Evolutionary conservation across 2,888 invertebrate species (phyloP).

Genomic region (Microctonus hyperodae): DNA sequence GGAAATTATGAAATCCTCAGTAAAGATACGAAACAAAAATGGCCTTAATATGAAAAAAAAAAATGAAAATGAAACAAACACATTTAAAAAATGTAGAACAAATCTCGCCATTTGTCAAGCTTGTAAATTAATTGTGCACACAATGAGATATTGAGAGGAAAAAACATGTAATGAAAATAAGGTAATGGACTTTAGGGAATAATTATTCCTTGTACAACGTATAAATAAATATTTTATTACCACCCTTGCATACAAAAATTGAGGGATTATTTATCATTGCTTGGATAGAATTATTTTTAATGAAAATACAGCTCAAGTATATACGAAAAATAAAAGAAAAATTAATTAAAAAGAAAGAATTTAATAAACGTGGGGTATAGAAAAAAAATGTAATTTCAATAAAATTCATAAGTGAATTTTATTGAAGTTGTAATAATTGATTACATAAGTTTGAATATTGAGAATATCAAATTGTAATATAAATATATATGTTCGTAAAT

Average conservation of each 20-base stretch:
- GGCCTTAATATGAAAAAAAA: conserved; percentile 18
- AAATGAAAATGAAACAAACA: background rate
- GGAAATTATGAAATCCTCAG: background rate
- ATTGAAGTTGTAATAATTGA: conserved; percentile 38
- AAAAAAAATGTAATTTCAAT: conserved; percentile 34
- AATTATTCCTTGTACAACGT: conserved; percentile 44
- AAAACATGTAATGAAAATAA: conserved; percentile 41
- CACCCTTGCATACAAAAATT: conserved; percentile 56
- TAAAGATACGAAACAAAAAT: conserved; percentile 17
- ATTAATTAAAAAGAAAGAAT: conserved; percentile 11
- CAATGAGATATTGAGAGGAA: conserved; percentile 31
- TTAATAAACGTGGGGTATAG: background rate
- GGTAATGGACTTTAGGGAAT: conserved; percentile 37
- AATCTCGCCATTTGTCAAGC: conserved; percentile 9
- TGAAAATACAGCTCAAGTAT: conserved; percentile 54
- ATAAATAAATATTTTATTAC: conserved; percentile 61
- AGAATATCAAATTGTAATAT: conserved; percentile 50
- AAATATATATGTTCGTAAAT: conserved; percentile 60
- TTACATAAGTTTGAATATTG: conserved; percentile 57
- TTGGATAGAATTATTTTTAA: conserved; percentile 46
- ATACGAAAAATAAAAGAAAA: conserved; percentile 21
- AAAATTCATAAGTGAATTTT: background rate
- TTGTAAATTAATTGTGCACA: conserved; percentile 13
- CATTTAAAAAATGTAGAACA: conserved; percentile 9
- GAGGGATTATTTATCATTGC: conserved; percentile 51